Evolutionary conservation across 2,113 vertebrate species (phyloP).

Genomic region (Salvelinus sp.): DNA sequence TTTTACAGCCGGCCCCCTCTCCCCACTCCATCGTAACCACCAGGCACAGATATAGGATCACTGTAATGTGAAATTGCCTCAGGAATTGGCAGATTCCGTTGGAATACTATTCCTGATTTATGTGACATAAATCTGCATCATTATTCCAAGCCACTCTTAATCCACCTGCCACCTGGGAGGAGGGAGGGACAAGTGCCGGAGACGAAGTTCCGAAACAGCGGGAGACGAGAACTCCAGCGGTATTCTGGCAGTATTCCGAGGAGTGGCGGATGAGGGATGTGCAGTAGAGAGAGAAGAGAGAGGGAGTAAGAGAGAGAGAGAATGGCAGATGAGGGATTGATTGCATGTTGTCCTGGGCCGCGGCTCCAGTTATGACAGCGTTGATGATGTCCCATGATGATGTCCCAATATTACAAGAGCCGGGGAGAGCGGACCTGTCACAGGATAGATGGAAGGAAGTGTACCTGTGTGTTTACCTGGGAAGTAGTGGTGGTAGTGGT

Average conservation of each 20-base stretch:
- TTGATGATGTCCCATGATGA: slow-evolving; percentile 40
- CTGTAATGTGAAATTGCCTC: slow-evolving; percentile 53
- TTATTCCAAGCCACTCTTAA: slow-evolving; percentile 24
- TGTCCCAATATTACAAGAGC: slow-evolving; percentile 17
- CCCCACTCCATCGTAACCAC: slow-evolving; percentile 14
- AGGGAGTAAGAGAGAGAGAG: neutral
- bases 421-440: slow-evolving; percentile 44
- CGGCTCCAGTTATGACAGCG: slow-evolving; percentile 10
- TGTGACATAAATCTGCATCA: slow-evolving; percentile 51
- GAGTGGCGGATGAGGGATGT: slow-evolving; percentile 23
- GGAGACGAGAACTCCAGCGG: neutral
- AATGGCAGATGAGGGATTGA: slow-evolving; percentile 47
- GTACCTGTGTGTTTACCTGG: slow-evolving; percentile 46
- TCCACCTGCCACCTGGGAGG: slow-evolving; percentile 42
- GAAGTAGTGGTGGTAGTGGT: neutral
- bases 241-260: too few species aligned
- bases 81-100: slow-evolving; percentile 46
- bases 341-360: slow-evolving; percentile 13
- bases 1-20: neutral
- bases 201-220: slow-evolving; percentile 9
- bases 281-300: slow-evolving; percentile 21
- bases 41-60: slow-evolving; percentile 48
- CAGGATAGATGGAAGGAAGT: slow-evolving; percentile 51
- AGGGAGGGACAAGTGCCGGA: neutral
- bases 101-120: slow-evolving; percentile 56